These are phyloP conservation scores for Ephestia elutella DNA, from an alignment of 1,140 invertebrate species.

Conservation along the genomic window DNA sequence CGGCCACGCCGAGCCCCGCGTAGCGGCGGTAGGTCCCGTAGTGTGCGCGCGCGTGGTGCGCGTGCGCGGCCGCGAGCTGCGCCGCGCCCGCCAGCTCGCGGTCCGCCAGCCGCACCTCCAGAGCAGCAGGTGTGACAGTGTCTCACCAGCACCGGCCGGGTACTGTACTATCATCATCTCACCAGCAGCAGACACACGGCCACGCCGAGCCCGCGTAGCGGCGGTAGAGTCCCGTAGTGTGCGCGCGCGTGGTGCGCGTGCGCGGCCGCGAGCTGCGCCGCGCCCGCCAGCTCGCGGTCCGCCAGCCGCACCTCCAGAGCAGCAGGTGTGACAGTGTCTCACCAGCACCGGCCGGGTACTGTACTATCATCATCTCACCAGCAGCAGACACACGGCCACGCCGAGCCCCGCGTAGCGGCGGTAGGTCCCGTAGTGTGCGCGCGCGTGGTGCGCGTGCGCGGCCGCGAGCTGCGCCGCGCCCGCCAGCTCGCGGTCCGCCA, in stretches of 20 bases:
- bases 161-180: too few relatives aligned
- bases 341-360: neutral
- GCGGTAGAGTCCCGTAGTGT: conserved; percentile 79
- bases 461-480: too few relatives aligned
- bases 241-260: conserved; percentile 59
- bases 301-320: conserved; percentile 11
- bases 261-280: conserved; percentile 40
- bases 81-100: conserved; percentile 40
- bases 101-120: conserved; percentile 16
- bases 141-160: neutral
- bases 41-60: conserved; percentile 71
- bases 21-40: conserved; percentile 80
- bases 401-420: conserved; percentile 73
- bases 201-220: conserved; percentile 69
- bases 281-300: conserved; percentile 37
- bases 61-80: conserved; percentile 39
- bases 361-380: too few relatives aligned
- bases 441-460: too few relatives aligned
- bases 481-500: too few relatives aligned
- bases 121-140: neutral
- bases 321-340: neutral
- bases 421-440: conserved; percentile 78
- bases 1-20: conserved; percentile 62
- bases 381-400: conserved; percentile 68
- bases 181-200: conserved; percentile 72